Percentiles rank a stretch among this genome's conserved stretches.
phyloP scores from a whole-genome alignment of 2,113 vertebrate genomes.

The Hypomesus transpacificus region DNA sequence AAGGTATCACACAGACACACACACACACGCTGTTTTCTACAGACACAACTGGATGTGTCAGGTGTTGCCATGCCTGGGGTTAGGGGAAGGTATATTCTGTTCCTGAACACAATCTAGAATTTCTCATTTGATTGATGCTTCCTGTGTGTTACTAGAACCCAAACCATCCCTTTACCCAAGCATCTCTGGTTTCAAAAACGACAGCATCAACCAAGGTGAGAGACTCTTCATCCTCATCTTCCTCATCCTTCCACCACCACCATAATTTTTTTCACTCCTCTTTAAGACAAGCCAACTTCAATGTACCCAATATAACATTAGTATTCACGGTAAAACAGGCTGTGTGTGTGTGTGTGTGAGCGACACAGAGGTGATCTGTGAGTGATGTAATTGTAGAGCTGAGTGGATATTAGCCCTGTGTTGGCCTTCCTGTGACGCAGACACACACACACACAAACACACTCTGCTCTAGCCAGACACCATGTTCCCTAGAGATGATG shows the following conservation, averaged over 20 bases:
- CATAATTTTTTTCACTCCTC: background rate
- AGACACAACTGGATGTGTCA: background rate
- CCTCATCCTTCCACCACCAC: background rate
- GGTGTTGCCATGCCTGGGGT: background rate
- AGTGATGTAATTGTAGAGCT: too few relatives aligned
- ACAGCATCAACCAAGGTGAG: background rate
- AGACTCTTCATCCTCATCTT: background rate
- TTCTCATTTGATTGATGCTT: background rate
- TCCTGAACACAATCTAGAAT: background rate
- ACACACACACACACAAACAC: too few relatives aligned
- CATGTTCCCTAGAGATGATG: too few relatives aligned
- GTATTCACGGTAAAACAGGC: background rate
- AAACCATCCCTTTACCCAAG: conserved; percentile 10
- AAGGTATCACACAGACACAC: background rate
- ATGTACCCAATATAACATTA: too few relatives aligned
- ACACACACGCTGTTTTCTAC: background rate
- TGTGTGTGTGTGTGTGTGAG: background rate
- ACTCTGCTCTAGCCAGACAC: too few relatives aligned
- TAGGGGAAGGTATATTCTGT: background rate
- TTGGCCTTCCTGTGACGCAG: too few relatives aligned
- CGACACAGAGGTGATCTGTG: too few relatives aligned
- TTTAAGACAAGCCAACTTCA: too few relatives aligned
- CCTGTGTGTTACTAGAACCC: background rate
- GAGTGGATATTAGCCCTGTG: too few relatives aligned
- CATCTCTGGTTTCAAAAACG: background rate